These are phyloP conservation scores for Nemotelus nigrinus DNA, from an alignment of 2,888 invertebrate genomes.

Conservation along the genomic window DNA sequence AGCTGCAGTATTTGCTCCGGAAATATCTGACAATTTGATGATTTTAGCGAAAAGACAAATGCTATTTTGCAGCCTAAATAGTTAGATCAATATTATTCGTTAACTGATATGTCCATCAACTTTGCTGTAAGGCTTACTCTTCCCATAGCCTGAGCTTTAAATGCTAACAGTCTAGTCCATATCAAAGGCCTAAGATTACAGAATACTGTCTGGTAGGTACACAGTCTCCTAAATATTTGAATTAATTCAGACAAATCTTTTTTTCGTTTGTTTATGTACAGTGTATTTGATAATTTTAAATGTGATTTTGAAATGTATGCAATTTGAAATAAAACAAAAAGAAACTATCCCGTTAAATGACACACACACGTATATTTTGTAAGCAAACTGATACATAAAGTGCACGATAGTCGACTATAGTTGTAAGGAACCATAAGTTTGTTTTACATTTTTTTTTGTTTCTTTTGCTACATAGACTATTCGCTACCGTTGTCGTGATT, in stretches of 20 bases:
- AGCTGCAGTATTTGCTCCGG: no score
- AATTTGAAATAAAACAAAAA: slow-evolving; percentile 5
- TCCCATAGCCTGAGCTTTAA: neutral
- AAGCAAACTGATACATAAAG: neutral
- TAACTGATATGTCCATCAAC: no score
- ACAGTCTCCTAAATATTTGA: no score
- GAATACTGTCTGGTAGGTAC: neutral
- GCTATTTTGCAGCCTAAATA: no score
- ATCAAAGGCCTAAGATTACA: slow-evolving; percentile 37
- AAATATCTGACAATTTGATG: no score
- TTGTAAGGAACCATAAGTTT: no score
- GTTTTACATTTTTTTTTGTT: no score
- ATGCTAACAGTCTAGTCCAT: slow-evolving; percentile 35
- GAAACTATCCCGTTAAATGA: neutral
- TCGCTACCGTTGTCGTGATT: slow-evolving; percentile 4
- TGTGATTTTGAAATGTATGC: neutral
- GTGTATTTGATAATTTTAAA: neutral
- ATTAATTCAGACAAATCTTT: no score
- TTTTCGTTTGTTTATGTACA: no score
- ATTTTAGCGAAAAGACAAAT: no score
- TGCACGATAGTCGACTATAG: neutral
- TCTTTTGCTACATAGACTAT: neutral
- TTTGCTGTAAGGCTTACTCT: no score
- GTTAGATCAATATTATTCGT: no score
- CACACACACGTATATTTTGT: neutral